phyloP scores from a whole-genome alignment of 2,797 vertebrate species.

The Clarias laeviceps region DNA sequence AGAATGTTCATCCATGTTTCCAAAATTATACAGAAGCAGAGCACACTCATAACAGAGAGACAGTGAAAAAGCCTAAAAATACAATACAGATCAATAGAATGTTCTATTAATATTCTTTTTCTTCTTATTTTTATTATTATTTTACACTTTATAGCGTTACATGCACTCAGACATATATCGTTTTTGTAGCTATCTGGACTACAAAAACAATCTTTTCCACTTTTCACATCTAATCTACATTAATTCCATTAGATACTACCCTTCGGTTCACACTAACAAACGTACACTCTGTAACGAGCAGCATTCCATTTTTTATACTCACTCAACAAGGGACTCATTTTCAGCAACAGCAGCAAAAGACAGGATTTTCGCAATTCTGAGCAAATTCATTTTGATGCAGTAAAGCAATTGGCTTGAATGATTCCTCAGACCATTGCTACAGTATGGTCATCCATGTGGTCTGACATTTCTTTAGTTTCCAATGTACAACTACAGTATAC shows the following conservation, averaged over 20 bases:
- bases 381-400: neutral
- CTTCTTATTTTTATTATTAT: neutral
- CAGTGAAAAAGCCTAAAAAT: slow-evolving; percentile 32
- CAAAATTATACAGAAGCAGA: slow-evolving; percentile 39
- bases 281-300: neutral
- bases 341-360: neutral
- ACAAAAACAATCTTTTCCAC: slow-evolving; percentile 6
- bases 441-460: neutral
- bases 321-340: neutral
- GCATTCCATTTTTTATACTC: neutral
- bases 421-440: neutral
- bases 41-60: slow-evolving; percentile 55
- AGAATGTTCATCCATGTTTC: neutral
- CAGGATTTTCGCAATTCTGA: neutral
- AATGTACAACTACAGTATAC: neutral
- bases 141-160: neutral
- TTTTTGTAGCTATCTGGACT: neutral
- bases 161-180: neutral
- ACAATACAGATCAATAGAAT: slow-evolving; percentile 3
- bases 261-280: slow-evolving; percentile 9
- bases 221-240: slow-evolving; percentile 34
- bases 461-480: neutral
- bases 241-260: slow-evolving; percentile 20
- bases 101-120: neutral
- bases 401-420: neutral